These are phyloP conservation scores for Elachura formosa DNA, from an alignment of 2,113 vertebrate genomes.

Conservation along the genomic window DNA sequence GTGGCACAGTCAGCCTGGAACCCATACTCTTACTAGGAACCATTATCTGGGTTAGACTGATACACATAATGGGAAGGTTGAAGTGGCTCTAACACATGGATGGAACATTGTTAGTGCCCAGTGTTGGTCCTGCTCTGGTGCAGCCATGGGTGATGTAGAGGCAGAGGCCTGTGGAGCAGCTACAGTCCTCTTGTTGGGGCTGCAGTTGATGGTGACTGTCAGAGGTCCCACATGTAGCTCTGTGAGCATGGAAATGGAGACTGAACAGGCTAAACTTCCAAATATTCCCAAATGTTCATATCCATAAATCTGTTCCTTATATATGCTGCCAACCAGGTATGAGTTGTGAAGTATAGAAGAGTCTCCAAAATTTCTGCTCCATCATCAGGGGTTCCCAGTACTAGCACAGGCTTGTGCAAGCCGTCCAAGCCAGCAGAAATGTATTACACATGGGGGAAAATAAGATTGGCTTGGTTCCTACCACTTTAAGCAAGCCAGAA, in stretches of 20 bases:
- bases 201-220: background rate
- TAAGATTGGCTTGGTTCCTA: background rate
- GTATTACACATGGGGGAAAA: background rate
- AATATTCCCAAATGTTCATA: background rate
- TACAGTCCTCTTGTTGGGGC: background rate
- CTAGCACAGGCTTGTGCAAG: background rate
- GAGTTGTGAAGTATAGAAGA: background rate
- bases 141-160: background rate
- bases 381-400: background rate
- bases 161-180: background rate
- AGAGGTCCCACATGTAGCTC: background rate
- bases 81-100: rapidly evolving
- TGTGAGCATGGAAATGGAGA: background rate
- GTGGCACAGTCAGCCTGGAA: background rate
- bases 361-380: background rate
- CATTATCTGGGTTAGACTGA: background rate
- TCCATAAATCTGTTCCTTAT: background rate
- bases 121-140: background rate
- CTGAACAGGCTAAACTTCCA: background rate
- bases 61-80: background rate
- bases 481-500: background rate
- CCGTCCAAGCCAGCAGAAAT: background rate
- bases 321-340: background rate
- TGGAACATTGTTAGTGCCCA: rapidly evolving
- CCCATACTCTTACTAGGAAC: background rate